Evolutionary conservation across 2,113 vertebrate genomes (phyloP).

Genomic region (Carettochelys insculpta): DNA sequence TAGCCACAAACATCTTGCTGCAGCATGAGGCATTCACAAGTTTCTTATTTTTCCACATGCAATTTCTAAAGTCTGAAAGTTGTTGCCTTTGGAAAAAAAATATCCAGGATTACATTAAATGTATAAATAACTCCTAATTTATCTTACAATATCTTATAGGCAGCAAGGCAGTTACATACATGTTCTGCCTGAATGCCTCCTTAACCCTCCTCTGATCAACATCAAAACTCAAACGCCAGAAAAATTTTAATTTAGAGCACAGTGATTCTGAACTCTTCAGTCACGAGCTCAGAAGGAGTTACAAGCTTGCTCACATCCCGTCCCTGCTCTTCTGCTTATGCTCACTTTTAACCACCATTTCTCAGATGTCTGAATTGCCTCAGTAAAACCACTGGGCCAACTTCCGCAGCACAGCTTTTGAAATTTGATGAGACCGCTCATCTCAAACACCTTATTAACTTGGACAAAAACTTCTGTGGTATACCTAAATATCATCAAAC

Average conservation of each 20-base stretch:
- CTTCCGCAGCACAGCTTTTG: slow-evolving; percentile 29
- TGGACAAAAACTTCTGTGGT: slow-evolving; percentile 11
- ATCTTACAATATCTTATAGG: not conserved
- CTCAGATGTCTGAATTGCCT: slow-evolving; percentile 3
- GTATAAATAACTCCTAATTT: not conserved
- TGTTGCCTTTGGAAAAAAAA: not conserved
- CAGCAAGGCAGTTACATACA: rapidly evolving
- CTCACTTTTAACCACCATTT: slow-evolving; percentile 4
- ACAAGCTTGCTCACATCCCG: rapidly evolving
- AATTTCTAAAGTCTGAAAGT: not conserved
- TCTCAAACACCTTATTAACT: not conserved
- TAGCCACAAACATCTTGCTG: not conserved
- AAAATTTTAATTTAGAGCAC: not conserved
- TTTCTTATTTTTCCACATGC: not conserved
- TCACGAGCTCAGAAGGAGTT: not conserved
- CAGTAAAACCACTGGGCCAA: slow-evolving; percentile 36
- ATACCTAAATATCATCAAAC: slow-evolving; percentile 4
- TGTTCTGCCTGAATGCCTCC: rapidly evolving
- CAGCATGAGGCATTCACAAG: not conserved
- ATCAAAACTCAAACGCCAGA: not conserved
- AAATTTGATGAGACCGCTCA: slow-evolving; percentile 1
- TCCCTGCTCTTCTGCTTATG: not conserved
- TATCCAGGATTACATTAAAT: not conserved
- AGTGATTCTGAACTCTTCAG: not conserved
- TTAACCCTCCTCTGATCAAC: not conserved